phyloP scores from a whole-genome alignment of 2,113 vertebrate genomes.

The Dasyprocta punctata region DNA sequence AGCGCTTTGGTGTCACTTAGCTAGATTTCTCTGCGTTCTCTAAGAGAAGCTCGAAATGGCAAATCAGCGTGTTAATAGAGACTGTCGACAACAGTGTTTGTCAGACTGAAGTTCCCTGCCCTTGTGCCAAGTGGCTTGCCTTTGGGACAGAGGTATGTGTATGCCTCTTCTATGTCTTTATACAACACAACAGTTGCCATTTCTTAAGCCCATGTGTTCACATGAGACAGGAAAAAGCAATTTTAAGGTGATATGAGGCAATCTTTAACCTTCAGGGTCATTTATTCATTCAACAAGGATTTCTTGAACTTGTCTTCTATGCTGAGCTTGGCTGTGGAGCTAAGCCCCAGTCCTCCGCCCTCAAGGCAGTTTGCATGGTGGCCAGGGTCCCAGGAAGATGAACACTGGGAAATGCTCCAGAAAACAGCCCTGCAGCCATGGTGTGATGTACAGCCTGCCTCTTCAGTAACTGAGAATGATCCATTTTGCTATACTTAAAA shows the following conservation, averaged over 20 bases:
- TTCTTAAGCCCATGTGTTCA: neutral
- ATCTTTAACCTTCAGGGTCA: neutral
- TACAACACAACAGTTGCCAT: neutral
- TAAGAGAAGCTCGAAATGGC: neutral
- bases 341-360: neutral
- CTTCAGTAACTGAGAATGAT: neutral
- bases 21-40: constrained; percentile 58
- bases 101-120: neutral
- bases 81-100: neutral
- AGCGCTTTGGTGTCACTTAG: constrained; percentile 42
- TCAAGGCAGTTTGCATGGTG: neutral
- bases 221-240: neutral
- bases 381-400: neutral
- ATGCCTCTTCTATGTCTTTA: neutral
- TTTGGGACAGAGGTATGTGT: neutral
- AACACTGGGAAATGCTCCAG: neutral
- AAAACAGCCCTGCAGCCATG: neutral
- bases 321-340: neutral
- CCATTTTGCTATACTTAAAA: neutral
- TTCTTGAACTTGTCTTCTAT: neutral
- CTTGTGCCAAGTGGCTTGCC: neutral
- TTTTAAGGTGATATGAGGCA: neutral
- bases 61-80: constrained; percentile 1
- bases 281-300: neutral
- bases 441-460: neutral